Base-by-base conservation (phyloP, 2,113 vertebrate genomes). In the Shinisaurus crocodilurus region DNA sequence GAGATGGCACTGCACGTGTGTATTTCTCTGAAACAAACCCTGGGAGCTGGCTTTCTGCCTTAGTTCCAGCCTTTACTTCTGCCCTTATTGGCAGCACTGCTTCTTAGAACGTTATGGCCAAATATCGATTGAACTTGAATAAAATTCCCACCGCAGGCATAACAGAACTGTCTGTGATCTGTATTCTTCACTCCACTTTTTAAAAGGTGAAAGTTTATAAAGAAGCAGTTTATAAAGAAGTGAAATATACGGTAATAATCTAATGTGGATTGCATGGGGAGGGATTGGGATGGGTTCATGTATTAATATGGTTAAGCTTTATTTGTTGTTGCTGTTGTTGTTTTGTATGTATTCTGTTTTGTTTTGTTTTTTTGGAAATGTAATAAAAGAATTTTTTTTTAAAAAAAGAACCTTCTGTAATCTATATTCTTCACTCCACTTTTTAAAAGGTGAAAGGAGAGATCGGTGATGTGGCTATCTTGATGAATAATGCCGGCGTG, bases 401-500 rank as follows among this genome's bases (percentile, higher is more conserved):
- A n/a, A 12, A 37, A n/a, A 76, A 7, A 13, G 25, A 65, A 65
- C 25, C 10, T 65, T 37, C 12, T 16, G 1, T 65, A 45, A 67
- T 37, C 37, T 45, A 3, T 67, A 32, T 43, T 6, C 13, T 65
- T 27, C 1, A 8, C 0, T n/a, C 85, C 90, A 86, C 54, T 32
- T 90, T 89, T 93, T 89, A 87, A 40, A 93, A 98, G 97, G 97
- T 98, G 87, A 97, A 96, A 77, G 85, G 93, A 72, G 97, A 97
- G 54, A 76, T 98, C 75, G 97, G 97, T 48, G 96, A 97, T 75
- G 94, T 98, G 85, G 95, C 95, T 74, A 97, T 98, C 91, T 95
- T 98, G 89, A 91, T 98, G 90, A 98, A 98, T 86, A 98, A 98
- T 0, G 97, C 90, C 1, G 97, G 97, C 45, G 95, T 97, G 18